phyloP scores from a whole-genome alignment of 2,113 vertebrate species.

The Oreotrochilus melanogaster region DNA sequence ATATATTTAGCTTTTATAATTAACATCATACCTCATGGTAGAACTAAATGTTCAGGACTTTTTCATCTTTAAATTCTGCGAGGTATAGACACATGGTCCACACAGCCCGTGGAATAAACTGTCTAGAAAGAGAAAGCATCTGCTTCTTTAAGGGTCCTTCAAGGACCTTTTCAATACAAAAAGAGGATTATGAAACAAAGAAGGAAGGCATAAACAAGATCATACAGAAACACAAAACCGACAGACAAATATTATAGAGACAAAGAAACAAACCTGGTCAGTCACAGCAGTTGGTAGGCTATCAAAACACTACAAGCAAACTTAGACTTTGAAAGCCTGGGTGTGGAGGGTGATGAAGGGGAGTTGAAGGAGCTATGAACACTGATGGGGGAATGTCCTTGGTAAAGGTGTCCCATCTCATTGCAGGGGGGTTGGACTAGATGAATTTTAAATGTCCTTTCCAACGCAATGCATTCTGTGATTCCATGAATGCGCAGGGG shows the following conservation, averaged over 20 bases:
- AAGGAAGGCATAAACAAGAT: not conserved
- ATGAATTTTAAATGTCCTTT: too few species aligned
- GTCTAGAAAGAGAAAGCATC: not conserved
- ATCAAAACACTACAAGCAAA: not conserved
- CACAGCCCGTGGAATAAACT: not conserved
- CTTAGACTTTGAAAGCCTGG: not conserved
- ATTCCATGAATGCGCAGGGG: not conserved
- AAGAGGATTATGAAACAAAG: not conserved
- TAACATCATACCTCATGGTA: not conserved
- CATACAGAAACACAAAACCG: not conserved
- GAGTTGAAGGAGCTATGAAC: fast-evolving
- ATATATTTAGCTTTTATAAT: not conserved
- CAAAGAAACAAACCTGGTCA: not conserved
- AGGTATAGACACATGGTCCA: not conserved
- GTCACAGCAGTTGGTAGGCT: not conserved
- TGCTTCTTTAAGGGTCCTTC: not conserved
- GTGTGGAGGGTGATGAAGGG: not conserved
- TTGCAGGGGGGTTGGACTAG: too few species aligned
- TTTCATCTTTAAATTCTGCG: not conserved
- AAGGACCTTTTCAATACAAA: not conserved
- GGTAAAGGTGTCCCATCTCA: too few species aligned
- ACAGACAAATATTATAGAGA: not conserved
- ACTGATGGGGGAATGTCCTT: not conserved
- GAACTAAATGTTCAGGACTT: not conserved
- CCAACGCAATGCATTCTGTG: too few species aligned